Base-by-base conservation (phyloP, 1,140 invertebrate species). In the Dufourea novaeangliae region DNA sequence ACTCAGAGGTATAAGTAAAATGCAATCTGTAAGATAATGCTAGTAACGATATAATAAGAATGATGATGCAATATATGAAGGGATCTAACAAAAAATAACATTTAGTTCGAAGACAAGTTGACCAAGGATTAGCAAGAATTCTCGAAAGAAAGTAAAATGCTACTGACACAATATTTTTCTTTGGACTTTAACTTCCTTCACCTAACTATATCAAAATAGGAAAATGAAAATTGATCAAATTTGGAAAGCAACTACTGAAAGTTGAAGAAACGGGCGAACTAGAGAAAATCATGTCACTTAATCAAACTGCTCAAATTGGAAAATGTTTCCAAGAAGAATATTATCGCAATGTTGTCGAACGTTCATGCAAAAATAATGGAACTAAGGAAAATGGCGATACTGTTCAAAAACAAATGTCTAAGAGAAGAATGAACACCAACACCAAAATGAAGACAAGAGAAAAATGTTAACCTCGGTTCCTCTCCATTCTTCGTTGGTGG, bases 381-480 rank as follows among this genome's bases (percentile, higher is more conserved):
- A 76, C 39, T 20, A 77, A 79, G 56, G 44, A 76, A 41, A 68
- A 75, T 79, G 54, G 72, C 63, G 63, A 79, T 66, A 61, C 37
- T 41, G 22, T 29, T 34, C 29, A 62, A 39, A 62, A 32, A 62
- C 14, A 46, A 67, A 67, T 27, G 11, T 68, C 20, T 68, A 62
- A n/a, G 37, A 80, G 29, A 81, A 84, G 79, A 64, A 78, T 74
- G 20, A 87, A 84, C 82, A 88, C 85, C 84, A 88, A 88, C 74
- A 87, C 74, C 79, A 88, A 89, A n/a, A 83, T 79, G 69, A 73
- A 74, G 78, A 78, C 74, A 87, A 88, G 83, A 88, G 79, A 86
- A 89, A 85, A 84, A 85, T 89, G 77, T 82, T 78, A 91, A 91
- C 92, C 92, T 92, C 86, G 84, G 72, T 86, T 91, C 82, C 75